A percentile compares a stretch with the other conserved stretches of the same genome.
These are phyloP conservation scores for Apostichopus parvimensis DNA, from an alignment of 35 echinoderm and acorn worm species.

Conservation along the genomic window DNA sequence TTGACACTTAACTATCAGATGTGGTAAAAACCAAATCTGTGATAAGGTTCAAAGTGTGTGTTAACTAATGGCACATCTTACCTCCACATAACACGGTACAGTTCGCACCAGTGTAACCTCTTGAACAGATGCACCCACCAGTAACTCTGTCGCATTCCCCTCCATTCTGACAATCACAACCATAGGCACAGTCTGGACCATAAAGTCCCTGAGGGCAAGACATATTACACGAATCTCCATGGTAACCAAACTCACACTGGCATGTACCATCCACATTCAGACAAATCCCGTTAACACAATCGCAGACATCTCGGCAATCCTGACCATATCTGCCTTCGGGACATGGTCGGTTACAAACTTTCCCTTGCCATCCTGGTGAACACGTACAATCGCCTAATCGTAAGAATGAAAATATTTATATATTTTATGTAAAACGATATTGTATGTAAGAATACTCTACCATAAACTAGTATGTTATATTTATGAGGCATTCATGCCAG, in stretches of 20 bases:
- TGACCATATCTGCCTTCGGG: conserved; percentile 54
- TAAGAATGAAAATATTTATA: no score
- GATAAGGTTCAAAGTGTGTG: no score
- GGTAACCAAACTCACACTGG: conserved; percentile 38
- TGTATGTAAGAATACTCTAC: no score
- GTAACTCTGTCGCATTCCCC: conserved; percentile 14
- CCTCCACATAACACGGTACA: conserved; percentile 66
- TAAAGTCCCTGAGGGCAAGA: conserved; percentile 61
- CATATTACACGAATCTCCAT: conserved; percentile 46
- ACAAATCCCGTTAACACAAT: conserved; percentile 58
- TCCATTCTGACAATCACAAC: conserved; percentile 78
- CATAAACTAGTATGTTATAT: no score
- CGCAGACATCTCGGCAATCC: conserved; percentile 53
- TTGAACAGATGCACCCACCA: conserved; percentile 67
- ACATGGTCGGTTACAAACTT: conserved; percentile 53
- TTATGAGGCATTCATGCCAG: no score
- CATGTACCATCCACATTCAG: conserved; percentile 33
- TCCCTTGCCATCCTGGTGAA: conserved; percentile 64
- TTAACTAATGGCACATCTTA: background rate
- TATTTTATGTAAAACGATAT: no score
- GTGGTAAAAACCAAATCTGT: no score
- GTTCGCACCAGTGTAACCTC: conserved; percentile 64
- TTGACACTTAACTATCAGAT: no score
- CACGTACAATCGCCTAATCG: conserved; percentile 67
- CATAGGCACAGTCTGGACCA: conserved; percentile 59